phyloP scores from a whole-genome alignment of 2,113 vertebrate genomes.

The Vicugna pacos region DNA sequence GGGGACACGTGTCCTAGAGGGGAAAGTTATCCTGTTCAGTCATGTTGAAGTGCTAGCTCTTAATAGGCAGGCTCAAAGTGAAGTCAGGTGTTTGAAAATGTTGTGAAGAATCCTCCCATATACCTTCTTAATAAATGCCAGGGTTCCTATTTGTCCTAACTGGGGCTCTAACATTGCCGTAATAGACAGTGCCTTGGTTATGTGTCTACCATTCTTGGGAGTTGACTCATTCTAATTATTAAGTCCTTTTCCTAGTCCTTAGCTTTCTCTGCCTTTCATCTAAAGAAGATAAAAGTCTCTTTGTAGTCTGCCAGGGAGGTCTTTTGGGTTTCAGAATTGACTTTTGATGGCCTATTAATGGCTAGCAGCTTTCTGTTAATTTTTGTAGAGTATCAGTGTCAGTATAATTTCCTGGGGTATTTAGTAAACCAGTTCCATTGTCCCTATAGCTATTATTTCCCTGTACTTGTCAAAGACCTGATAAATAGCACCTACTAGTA shows the following conservation, averaged over 20 bases:
- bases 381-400: not conserved
- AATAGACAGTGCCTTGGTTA: not conserved
- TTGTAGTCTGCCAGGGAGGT: not conserved
- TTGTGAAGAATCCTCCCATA: not conserved
- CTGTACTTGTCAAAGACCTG: not conserved
- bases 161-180: not conserved
- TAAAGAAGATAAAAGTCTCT: not conserved
- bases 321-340: not conserved
- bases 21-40: not conserved
- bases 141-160: not conserved
- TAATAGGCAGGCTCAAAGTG: not conserved
- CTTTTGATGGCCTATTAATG: not conserved
- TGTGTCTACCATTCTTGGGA: not conserved
- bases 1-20: not conserved
- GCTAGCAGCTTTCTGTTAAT: not conserved
- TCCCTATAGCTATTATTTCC: not conserved
- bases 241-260: not conserved
- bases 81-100: not conserved
- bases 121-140: not conserved
- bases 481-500: not conserved
- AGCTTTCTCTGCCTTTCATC: not conserved
- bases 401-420: not conserved
- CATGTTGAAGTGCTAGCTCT: not conserved
- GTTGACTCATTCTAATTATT: not conserved
- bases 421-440: not conserved